Conservation (phyloP, 2,888 invertebrate species). For the Lamellibrachia satsuma region DNA sequence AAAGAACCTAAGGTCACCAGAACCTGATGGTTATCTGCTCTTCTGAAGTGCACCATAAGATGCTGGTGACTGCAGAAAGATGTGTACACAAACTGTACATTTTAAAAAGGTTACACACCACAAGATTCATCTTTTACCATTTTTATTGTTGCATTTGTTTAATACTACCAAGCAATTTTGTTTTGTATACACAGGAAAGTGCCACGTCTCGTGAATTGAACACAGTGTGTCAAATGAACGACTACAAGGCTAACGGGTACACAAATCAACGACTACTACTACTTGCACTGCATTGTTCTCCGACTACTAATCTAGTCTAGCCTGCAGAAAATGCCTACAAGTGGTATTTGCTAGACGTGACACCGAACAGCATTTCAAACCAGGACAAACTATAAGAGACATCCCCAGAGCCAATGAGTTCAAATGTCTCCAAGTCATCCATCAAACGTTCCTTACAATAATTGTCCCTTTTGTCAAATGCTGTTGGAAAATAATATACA, state of each 20-base stretch:
- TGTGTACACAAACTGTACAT: background rate
- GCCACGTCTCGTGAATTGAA: background rate
- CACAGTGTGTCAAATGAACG: background rate
- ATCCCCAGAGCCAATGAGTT: background rate
- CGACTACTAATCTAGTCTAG: background rate
- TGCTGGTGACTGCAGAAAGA: background rate
- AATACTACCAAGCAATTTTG: conserved; percentile 10
- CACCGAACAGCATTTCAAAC: background rate
- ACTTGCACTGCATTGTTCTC: background rate
- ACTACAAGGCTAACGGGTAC: background rate
- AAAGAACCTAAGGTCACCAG: background rate
- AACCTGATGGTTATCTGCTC: background rate
- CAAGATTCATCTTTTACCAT: background rate
- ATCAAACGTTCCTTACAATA: background rate
- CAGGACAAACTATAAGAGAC: background rate
- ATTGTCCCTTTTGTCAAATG: background rate
- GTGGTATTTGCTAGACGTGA: background rate
- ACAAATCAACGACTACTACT: background rate
- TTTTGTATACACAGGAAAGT: conserved; percentile 13
- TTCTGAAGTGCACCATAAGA: background rate
- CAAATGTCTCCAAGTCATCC: background rate
- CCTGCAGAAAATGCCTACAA: background rate
- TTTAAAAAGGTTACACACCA: background rate
- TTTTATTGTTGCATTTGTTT: conserved; percentile 5
- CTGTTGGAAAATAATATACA: background rate